These are phyloP conservation scores for Montipora capitata DNA, from an alignment of 92 coral and sea anemone genomes.

Conservation along the genomic window DNA sequence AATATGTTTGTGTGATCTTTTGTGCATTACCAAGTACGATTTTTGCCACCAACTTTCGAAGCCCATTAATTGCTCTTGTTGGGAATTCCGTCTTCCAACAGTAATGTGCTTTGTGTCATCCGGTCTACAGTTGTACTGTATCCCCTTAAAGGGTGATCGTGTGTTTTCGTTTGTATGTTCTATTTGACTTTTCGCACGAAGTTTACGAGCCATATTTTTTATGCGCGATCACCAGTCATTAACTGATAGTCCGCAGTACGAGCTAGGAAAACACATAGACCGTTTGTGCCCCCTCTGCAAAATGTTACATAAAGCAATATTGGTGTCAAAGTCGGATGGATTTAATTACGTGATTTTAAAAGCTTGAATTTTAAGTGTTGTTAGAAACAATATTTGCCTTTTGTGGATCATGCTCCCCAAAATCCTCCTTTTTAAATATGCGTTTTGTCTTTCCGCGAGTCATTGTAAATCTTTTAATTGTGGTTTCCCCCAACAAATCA, in stretches of 20 bases:
- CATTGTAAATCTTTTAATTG: neutral
- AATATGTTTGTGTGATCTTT: conserved; percentile 29
- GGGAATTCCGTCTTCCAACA: neutral
- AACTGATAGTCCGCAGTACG: neutral
- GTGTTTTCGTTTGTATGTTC: no score
- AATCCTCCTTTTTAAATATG: neutral
- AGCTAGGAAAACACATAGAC: neutral
- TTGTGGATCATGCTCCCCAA: neutral
- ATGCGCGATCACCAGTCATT: neutral
- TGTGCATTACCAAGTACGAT: neutral
- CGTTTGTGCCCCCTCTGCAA: conserved; percentile 11
- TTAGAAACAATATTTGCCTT: conserved; percentile 1
- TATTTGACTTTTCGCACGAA: no score
- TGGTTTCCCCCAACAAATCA: conserved; percentile 5
- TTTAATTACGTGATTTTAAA: neutral
- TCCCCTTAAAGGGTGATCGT: no score
- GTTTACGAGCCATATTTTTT: no score
- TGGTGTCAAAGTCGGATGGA: neutral
- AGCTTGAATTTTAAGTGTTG: neutral
- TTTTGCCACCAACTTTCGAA: neutral
- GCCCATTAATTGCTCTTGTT: neutral
- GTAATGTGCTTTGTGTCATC: no score
- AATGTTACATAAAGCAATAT: neutral
- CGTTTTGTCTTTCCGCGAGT: neutral
- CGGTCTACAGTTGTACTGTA: no score